Evolutionary conservation across 2,797 vertebrate species (phyloP), one percentile per base, ranked within the genome.

Genomic region (Lithobates pipiens): DNA sequence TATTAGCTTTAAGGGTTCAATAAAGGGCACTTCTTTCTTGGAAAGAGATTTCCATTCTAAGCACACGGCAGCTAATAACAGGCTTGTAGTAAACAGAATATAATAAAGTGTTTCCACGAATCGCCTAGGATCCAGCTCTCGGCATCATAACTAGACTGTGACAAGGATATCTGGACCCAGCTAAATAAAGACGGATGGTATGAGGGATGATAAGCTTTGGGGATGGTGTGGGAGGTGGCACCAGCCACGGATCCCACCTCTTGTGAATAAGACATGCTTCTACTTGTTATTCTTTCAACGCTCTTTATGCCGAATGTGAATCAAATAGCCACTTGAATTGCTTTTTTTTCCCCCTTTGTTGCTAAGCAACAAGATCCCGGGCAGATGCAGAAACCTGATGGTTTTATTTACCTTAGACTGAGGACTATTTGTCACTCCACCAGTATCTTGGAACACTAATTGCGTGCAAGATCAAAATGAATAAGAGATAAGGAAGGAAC

Each of bases 381-480:
- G 68, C 76, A 83, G 81, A 87, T 83, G 81, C 71, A 84, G 71
- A 79, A 87, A 79, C 81, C 68, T 87, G 76, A 84, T 83, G 81
- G 76, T 78, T 87, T 82, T 83, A 83, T 84, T 87, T 87, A 83
- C 76, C 76, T 87, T 69, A 61, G 50, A 74, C 69, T 39, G 44
- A 75, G 34, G 76, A 75, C 70, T 76, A 71, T 87, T 87, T 87
- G 86, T 87, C 81, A 87, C 70, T 77, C 68, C 71, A 83, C 81
- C 81, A 80, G 77, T 74, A 83, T 79, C 86, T 76, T 57, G 70
- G 76, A 80, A 84, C 81, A 80, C 86, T 87, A 87, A 87, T 87
- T 87, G 76, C 81, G 74, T 25, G 61, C 82, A 78, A 80, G 81
- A 87, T 87, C 81, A 87, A 87, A 87, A 83, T 87, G 76, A 87